Conservation (phyloP, 1,140 invertebrate genomes). For the Thaumetopoea pityocampa region DNA sequence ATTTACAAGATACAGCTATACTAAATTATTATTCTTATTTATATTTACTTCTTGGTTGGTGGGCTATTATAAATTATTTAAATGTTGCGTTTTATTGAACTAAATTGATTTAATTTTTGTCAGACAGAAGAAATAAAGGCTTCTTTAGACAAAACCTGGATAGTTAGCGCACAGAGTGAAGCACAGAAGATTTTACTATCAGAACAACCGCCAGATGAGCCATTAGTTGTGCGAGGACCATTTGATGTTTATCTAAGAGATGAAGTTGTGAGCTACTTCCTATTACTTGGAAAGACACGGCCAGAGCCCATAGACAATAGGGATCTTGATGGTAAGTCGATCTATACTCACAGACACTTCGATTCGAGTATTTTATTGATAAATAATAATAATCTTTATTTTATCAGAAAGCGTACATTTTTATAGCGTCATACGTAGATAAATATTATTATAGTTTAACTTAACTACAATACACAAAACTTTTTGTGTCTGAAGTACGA, state of each 20-base stretch:
- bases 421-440: too few species aligned
- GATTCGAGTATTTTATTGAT: background rate
- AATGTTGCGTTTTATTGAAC: too few species aligned
- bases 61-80: too few species aligned
- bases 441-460: too few species aligned
- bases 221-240: conserved; percentile 93
- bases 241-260: conserved; percentile 88
- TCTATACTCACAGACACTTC: conserved; percentile 3
- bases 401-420: too few species aligned
- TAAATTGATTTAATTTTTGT: conserved; percentile 44
- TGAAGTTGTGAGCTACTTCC: conserved; percentile 89
- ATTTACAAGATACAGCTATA: too few species aligned
- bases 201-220: conserved; percentile 80
- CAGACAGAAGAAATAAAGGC: conserved; percentile 83
- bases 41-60: too few species aligned
- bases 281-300: conserved; percentile 80
- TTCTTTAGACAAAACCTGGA: conserved; percentile 93
- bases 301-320: conserved; percentile 55
- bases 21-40: too few species aligned
- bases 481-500: too few species aligned
- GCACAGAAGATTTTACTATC: conserved; percentile 85
- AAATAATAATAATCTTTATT: conserved; percentile 1
- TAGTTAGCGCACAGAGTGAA: conserved; percentile 91
- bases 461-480: too few species aligned
- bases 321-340: conserved; percentile 81